Conservation (phyloP, 2,888 invertebrate species). For the Mellilla xanthometata region DNA sequence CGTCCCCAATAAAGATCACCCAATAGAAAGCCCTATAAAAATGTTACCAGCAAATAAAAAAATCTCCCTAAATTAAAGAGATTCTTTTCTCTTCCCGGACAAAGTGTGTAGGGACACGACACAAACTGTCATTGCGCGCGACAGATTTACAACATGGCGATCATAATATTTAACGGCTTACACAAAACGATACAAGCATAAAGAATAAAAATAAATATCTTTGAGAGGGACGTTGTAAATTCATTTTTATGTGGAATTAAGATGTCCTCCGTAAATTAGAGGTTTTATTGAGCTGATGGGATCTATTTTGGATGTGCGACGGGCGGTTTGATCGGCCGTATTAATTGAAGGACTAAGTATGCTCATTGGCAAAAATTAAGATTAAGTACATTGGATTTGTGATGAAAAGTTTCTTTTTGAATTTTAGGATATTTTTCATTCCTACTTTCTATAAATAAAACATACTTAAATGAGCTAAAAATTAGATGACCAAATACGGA, state of each 20-base stretch:
- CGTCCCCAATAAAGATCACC: slow-evolving; percentile 14
- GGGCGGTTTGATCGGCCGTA: slow-evolving; percentile 5
- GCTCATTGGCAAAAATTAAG: no score
- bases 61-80: background rate
- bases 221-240: slow-evolving; percentile 59
- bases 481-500: no score
- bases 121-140: slow-evolving; percentile 38
- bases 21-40: slow-evolving; percentile 21
- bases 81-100: background rate
- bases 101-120: slow-evolving; percentile 12
- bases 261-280: slow-evolving; percentile 67
- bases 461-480: no score
- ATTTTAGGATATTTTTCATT: no score
- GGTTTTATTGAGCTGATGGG: slow-evolving; percentile 56
- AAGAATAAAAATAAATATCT: slow-evolving; percentile 62
- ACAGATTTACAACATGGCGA: slow-evolving; percentile 66
- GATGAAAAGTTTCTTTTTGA: no score
- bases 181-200: slow-evolving; percentile 60
- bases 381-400: no score
- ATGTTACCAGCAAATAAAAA: slow-evolving; percentile 21
- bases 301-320: slow-evolving; percentile 38
- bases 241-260: slow-evolving; percentile 75
- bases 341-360: no score
- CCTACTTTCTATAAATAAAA: no score
- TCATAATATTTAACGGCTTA: slow-evolving; percentile 69